Base-by-base conservation (phyloP, 2,888 invertebrate genomes). In the Troides oblongomaculatus region DNA sequence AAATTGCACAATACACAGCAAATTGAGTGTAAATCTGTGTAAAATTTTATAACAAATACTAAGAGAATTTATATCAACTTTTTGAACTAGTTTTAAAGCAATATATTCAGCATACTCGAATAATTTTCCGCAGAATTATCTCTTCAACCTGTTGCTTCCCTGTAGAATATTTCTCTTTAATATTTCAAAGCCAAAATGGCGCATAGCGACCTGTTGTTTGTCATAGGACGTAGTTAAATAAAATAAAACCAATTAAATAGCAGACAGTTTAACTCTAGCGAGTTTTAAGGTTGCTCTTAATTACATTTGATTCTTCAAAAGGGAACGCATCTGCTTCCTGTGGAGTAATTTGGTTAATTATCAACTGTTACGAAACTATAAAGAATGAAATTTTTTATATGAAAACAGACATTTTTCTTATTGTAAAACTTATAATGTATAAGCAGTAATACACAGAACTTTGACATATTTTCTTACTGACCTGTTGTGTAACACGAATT, bases 201-300 rank as follows among this genome's bases (percentile, higher is more conserved):
- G 30, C 21, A 66, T n/a, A 50, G 46, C 23, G 50, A 46, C 43
- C 30, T 58, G 5, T 62, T 6, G 39, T 59, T 59, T 18, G 57
- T 25, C 46, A 63, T 23, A 59, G 18, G 50, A 12, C 23, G 68
- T 50, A 63, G 63, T 58, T 50, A 30, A 68, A 68, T 62, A 63
- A 68, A 68, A 63, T 59, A 36, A 25, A 30, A 30, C 30, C 3
- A 30, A 30, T 30, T 30, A 30, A 30, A 30, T 30, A 3, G 30
- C 30, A 30, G 30, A 62, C 62, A 56, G 14, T 56, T 67, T 50
- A 50, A 68, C 68, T 63, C 59, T 68, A 18, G 1, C 14, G 1
- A 50, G 6, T 57, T 21, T 6, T 18, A 57, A 57, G 21, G 21
- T 5, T 21, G 7, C 21, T 21, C 21, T 57, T 21, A 57, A 21